These are phyloP conservation scores for Sarotherodon lohbergeri DNA, from an alignment of 2,113 vertebrate species.

Conservation along the genomic window DNA sequence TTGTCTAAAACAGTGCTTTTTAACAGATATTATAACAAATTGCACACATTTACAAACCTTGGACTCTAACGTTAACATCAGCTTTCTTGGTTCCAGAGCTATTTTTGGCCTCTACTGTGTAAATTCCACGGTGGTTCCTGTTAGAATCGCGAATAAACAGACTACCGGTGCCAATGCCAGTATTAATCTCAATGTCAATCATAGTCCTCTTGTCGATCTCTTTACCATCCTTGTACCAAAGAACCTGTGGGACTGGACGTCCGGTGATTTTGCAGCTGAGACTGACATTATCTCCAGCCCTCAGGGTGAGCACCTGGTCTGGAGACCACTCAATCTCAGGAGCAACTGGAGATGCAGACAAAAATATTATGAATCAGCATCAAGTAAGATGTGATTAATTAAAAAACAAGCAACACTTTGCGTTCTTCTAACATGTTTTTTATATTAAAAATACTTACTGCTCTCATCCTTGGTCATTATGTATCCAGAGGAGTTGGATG, in stretches of 20 bases:
- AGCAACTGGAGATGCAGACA: conserved; percentile 76
- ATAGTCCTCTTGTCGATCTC: conserved; percentile 87
- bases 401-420: neutral
- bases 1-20: neutral
- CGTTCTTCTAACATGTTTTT: neutral
- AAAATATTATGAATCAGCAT: neutral
- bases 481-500: conserved; percentile 92
- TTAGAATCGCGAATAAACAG: conserved; percentile 88
- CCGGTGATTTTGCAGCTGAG: conserved; percentile 85
- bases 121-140: conserved; percentile 89
- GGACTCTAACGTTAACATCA: conserved; percentile 89
- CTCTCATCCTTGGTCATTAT: conserved; percentile 98
- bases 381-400: neutral
- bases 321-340: conserved; percentile 88
- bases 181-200: conserved; percentile 83
- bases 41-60: conserved; percentile 75
- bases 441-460: conserved; percentile 68
- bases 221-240: conserved; percentile 91
- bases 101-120: conserved; percentile 93
- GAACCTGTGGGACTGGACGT: conserved; percentile 88
- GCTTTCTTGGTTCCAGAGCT: conserved; percentile 83
- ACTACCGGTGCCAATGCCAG: conserved; percentile 83
- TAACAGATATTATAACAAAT: neutral
- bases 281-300: conserved; percentile 87
- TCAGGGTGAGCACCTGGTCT: conserved; percentile 83